A percentile compares a stretch with the other conserved stretches of the same genome.
Conservation (phyloP, 2,888 invertebrate genomes). For the Balanococcus diminutus region DNA sequence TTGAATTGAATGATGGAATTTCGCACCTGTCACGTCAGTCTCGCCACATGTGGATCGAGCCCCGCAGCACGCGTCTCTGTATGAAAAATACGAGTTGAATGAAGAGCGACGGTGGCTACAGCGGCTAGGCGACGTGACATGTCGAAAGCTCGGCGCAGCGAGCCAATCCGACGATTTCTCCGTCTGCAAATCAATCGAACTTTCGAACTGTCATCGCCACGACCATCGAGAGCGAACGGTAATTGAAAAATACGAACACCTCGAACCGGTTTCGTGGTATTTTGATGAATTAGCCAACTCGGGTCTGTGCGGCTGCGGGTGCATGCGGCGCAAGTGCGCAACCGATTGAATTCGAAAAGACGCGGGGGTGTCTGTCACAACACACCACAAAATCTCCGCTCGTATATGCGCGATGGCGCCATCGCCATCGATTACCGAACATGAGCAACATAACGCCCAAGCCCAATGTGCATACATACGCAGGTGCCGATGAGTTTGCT, state of each 20-base stretch:
- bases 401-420: neutral
- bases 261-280: neutral
- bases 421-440: neutral
- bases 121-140: neutral
- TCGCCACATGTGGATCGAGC: neutral
- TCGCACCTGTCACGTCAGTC: neutral
- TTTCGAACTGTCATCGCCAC: neutral
- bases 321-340: neutral
- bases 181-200: neutral
- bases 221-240: neutral
- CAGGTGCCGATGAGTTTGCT: slow-evolving; percentile 15
- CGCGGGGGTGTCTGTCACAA: slow-evolving; percentile 36
- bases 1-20: neutral
- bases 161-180: slow-evolving; percentile 11
- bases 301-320: no score
- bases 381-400: slow-evolving; percentile 5
- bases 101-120: neutral
- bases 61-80: neutral
- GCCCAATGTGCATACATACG: neutral
- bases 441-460: neutral
- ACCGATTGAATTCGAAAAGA: slow-evolving; percentile 8
- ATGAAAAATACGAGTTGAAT: neutral
- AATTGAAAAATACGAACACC: neutral
- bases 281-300: slow-evolving; percentile 6
- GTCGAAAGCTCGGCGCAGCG: neutral